These are phyloP conservation scores for Dynastes maya DNA, from an alignment of 2,888 invertebrate genomes.

Conservation along the genomic window DNA sequence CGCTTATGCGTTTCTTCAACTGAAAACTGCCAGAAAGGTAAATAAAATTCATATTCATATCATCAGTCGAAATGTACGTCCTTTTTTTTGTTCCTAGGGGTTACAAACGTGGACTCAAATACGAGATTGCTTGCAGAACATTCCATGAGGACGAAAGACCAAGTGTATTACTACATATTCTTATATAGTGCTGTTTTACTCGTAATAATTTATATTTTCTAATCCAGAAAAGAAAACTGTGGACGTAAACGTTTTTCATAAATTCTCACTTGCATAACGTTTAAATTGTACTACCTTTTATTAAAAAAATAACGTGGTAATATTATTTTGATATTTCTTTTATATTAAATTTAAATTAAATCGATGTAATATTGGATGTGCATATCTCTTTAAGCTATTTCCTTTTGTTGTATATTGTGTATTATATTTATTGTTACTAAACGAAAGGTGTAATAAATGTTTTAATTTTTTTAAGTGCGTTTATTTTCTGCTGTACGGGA, in stretches of 20 bases:
- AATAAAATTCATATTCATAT: constrained; percentile 46
- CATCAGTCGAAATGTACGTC: neutral
- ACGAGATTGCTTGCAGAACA: constrained; percentile 81
- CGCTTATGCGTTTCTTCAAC: constrained; percentile 80
- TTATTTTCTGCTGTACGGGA: neutral
- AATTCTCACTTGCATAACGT: constrained; percentile 5
- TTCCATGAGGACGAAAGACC: constrained; percentile 72
- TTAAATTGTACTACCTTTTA: too few relatives aligned
- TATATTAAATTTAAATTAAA: constrained; percentile 13
- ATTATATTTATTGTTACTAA: constrained; percentile 40
- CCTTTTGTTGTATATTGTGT: constrained; percentile 13
- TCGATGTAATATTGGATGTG: neutral
- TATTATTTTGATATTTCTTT: constrained; percentile 10
- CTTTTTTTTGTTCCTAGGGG: constrained; percentile 73
- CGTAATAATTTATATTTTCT: constrained; percentile 1
- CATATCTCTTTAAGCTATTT: constrained; percentile 33
- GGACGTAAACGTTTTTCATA: neutral
- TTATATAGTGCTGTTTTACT: neutral
- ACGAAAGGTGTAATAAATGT: constrained; percentile 28
- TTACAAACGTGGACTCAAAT: constrained; percentile 85
- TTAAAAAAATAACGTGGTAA: neutral
- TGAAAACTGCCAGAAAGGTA: constrained; percentile 85
- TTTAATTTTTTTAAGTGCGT: constrained; percentile 13
- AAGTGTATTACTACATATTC: constrained; percentile 14
- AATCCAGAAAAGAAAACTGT: neutral